These are phyloP conservation scores for Drosophila picticornis DNA, from an alignment of 2,888 invertebrate genomes.

Conservation along the genomic window DNA sequence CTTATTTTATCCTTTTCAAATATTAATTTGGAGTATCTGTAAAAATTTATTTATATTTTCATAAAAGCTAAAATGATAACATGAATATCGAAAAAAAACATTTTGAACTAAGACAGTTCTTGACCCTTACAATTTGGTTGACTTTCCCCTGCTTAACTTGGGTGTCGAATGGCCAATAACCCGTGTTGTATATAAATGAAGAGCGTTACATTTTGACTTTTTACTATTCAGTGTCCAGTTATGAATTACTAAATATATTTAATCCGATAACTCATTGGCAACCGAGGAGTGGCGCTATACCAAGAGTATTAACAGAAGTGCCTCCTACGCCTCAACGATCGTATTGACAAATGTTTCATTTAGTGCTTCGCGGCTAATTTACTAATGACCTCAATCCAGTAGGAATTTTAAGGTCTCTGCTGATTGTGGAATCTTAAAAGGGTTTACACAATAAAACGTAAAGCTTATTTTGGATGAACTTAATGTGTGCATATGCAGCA, in stretches of 20 bases:
- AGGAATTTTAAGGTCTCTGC: too few species aligned
- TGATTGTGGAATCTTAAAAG: too few species aligned
- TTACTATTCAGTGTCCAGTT: too few species aligned
- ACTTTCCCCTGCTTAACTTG: not conserved
- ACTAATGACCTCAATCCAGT: too few species aligned
- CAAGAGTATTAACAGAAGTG: too few species aligned
- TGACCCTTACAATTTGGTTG: not conserved
- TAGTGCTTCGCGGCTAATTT: too few species aligned
- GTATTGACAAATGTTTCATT: not conserved
- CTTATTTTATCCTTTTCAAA: conserved; percentile 72
- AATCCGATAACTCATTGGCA: not conserved
- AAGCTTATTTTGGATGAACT: too few species aligned
- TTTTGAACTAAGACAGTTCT: conserved; percentile 11
- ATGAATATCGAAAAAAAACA: not conserved
- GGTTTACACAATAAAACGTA: too few species aligned
- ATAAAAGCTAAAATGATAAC: not conserved
- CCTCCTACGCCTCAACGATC: not conserved
- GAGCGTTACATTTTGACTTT: not conserved
- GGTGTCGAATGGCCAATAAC: not conserved
- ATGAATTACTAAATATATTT: not conserved
- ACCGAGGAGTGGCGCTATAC: not conserved
- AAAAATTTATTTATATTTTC: conserved; percentile 45
- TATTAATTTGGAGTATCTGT: conserved; percentile 68
- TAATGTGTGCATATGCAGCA: too few species aligned
- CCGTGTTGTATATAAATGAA: not conserved